Base-by-base conservation (phyloP, 2,888 invertebrate species). In the Acleris laterana region DNA sequence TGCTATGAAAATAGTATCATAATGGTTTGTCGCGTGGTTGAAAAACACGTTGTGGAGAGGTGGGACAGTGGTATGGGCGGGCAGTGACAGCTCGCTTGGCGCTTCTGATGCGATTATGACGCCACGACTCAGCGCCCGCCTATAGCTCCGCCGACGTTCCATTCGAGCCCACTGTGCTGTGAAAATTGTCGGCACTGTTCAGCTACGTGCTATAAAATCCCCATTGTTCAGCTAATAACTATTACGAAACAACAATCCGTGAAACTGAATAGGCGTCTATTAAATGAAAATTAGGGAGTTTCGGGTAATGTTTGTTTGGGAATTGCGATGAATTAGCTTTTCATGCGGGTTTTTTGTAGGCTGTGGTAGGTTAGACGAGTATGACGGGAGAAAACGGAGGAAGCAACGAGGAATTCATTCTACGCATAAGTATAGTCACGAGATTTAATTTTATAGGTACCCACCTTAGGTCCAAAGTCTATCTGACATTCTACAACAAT, bases 21-120 rank as follows among this genome's bases (percentile, higher is more conserved):
- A 84, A 89, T 84, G 88, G 88, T 90, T 90, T 89, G 90, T 88
- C 89, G 89, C 90, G 83, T 89, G 85, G 88, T 74, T 86, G 88
- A 86, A 83, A 88, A 84, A 85, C 80, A 78, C 76, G 74, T 71
- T 76, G 79, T 76, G 77, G 76, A 74, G 72, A 75, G 75, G 74
- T 75, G 77, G 74, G 72, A 76, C 74, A 63, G 78, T 71, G 78
- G 69, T 72, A 71, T 74, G 74, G 61, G 50, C 38, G 67, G 74
- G 73, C 68, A 70, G 68, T 73, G 72, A 73, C 77, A 75, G 79
- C 77, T 74, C 80, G 78, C 79, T 81, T 69, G 77, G 78, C 79
- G 81, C 77, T 68, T 62, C 89, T 95, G 95, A 95, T 95, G 94
- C 93, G 95, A 95, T 95, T 95, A 95, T 93, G 80, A 85, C 92